These are phyloP conservation scores for Petrolisthes cinctipes DNA, from an alignment of 2,888 invertebrate species.

Conservation along the genomic window DNA sequence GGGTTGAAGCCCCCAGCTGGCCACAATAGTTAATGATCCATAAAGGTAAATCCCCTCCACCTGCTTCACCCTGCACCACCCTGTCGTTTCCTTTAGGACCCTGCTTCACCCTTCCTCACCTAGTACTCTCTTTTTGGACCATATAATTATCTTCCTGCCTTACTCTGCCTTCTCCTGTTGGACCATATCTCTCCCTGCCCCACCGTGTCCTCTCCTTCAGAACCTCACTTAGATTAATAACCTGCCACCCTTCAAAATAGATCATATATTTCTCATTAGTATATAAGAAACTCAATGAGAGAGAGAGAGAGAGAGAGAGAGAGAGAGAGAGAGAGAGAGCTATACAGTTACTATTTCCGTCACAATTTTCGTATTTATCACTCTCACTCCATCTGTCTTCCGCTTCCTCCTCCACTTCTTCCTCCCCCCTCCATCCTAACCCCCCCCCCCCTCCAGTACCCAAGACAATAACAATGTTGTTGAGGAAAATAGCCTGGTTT, in stretches of 20 bases:
- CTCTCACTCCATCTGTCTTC: neutral
- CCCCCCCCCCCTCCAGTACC: no score
- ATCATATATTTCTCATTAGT: no score
- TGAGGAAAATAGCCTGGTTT: no score
- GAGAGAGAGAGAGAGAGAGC: neutral
- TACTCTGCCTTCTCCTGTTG: neutral
- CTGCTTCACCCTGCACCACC: neutral
- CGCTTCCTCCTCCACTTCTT: neutral
- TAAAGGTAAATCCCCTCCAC: neutral
- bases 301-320: conserved; percentile 7
- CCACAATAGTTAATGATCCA: neutral
- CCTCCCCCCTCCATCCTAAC: no score
- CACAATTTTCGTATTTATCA: neutral
- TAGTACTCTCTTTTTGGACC: no score
- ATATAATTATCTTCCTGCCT: neutral
- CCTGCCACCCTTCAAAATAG: neutral
- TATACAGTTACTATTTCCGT: neutral
- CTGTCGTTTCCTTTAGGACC: neutral
- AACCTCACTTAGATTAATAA: neutral
- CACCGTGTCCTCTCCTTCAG: neutral
- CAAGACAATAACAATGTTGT: no score
- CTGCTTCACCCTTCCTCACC: neutral
- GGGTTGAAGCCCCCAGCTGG: neutral
- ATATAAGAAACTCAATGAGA: neutral
- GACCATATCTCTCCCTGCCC: neutral